Evolutionary conservation across 2,113 vertebrate species (phyloP), one percentile per base, ranked within the genome.

Genomic region (Anthoscopus minutus): DNA sequence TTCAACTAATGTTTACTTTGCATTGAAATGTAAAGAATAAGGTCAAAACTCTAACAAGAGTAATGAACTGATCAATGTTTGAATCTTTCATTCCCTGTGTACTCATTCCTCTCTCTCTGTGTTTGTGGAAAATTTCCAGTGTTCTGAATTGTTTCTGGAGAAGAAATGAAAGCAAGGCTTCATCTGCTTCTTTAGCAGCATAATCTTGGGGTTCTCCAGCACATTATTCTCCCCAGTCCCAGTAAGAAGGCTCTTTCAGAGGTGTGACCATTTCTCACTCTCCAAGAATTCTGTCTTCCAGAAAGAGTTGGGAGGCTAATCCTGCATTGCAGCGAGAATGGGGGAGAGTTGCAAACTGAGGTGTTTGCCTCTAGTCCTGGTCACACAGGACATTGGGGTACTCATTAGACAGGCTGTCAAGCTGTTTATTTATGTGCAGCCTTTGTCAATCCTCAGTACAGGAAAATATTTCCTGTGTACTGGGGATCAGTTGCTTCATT

Each of bases 231-330:
- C 40, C 40, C 15, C 53, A 72, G 23, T 61, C 21, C 76, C 76
- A 70, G 13, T 0, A 15, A 86, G 70, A 30, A 5, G 13, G 8
- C 10, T 88, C 27, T 86, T 83, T 48, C 38, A 77, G 54, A 85
- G 35, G 48, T 45, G 61, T 0, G 0, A 19, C 1, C 12, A 10
- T 50, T 57, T 57, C 27, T 42, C 58, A 31, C 19, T 54, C 25
- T 71, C 51, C 69, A 31, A 25, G 13, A 57, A 40, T 58, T 70
- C 30, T 56, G 10, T 15, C 79, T 57, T 54, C 18, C 38, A 83
- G 67, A 72, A 67, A 47, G 28, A 24, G 2, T 8, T 74, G 65
- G 54, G 35, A 74, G 37, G 22, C 18, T 42, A 35, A 62, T 88
- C 62, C 47, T 86, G 71, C 45, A 37, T 15, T 65, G 23, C 6